These are phyloP conservation scores for Steinernema scapterisci DNA, from an alignment of 2,888 invertebrate genomes.

Conservation along the genomic window DNA sequence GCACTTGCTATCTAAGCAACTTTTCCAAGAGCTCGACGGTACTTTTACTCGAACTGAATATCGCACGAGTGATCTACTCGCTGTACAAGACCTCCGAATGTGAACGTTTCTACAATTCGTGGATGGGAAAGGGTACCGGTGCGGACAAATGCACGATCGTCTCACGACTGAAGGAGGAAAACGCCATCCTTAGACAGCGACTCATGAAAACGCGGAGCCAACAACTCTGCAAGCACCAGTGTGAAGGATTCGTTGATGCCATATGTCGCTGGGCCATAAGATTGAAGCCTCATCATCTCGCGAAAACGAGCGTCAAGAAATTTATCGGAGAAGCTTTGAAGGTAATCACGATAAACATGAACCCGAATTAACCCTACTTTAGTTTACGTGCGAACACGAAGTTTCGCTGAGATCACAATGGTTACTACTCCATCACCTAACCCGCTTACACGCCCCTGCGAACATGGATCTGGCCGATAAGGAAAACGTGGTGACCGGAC, in stretches of 20 bases:
- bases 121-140: neutral
- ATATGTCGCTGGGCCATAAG: constrained; percentile 1
- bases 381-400: neutral
- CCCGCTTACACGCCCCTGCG: constrained; percentile 12
- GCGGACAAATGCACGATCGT: neutral
- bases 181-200: neutral
- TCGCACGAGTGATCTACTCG: neutral
- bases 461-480: neutral
- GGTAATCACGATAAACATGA: too few species aligned
- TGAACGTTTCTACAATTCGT: neutral
- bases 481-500: neutral
- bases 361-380: neutral
- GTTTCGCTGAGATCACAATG: constrained; percentile 1
- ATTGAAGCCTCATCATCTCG: neutral
- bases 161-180: neutral
- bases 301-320: neutral
- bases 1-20: neutral
- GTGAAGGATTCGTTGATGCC: neutral
- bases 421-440: constrained; percentile 4
- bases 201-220: neutral
- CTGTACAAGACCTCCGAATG: neutral
- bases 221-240: neutral
- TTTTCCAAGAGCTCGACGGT: neutral
- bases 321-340: neutral
- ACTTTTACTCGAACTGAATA: neutral